Evolutionary conservation across 2,113 vertebrate genomes (phyloP).

Genomic region (Chaenogobius annularis): DNA sequence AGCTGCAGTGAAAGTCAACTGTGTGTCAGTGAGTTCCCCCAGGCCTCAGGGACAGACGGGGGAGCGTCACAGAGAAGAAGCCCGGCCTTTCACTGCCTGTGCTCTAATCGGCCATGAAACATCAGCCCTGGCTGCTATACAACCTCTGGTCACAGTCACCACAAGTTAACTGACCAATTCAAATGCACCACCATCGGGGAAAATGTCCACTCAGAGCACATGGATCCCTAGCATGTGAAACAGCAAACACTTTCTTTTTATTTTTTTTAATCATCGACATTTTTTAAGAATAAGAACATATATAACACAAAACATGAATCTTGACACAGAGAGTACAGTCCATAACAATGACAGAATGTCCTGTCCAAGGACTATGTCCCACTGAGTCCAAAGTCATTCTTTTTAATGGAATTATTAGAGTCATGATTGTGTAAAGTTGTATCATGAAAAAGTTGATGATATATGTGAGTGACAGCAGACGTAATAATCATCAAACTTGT

Average conservation of each 20-base stretch:
- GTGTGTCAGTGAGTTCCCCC: constrained; percentile 62
- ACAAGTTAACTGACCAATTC: constrained; percentile 74
- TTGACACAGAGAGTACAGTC: constrained; percentile 20
- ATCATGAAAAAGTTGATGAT: too few relatives aligned
- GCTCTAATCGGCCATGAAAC: constrained; percentile 68
- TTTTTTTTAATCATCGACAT: too few relatives aligned
- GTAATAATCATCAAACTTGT: too few relatives aligned
- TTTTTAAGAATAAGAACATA: too few relatives aligned
- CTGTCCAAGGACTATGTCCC: too few relatives aligned
- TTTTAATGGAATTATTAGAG: too few relatives aligned
- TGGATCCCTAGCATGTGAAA: constrained; percentile 49
- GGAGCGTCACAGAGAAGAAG: constrained; percentile 33
- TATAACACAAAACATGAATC: too few relatives aligned
- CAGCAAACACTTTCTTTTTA: background rate
- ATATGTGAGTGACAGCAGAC: too few relatives aligned
- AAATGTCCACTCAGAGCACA: constrained; percentile 48
- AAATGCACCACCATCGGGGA: constrained; percentile 40
- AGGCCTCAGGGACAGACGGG: constrained; percentile 33
- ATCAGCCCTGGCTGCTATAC: constrained; percentile 52
- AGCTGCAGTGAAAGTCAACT: constrained; percentile 57
- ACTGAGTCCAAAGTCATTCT: too few relatives aligned
- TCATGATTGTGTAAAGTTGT: too few relatives aligned
- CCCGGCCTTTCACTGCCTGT: constrained; percentile 33
- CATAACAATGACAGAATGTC: background rate
- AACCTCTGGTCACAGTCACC: constrained; percentile 60